Base-by-base conservation (phyloP, 53 echinoderm and acorn worm species). In the Echinometra lucunter region DNA sequence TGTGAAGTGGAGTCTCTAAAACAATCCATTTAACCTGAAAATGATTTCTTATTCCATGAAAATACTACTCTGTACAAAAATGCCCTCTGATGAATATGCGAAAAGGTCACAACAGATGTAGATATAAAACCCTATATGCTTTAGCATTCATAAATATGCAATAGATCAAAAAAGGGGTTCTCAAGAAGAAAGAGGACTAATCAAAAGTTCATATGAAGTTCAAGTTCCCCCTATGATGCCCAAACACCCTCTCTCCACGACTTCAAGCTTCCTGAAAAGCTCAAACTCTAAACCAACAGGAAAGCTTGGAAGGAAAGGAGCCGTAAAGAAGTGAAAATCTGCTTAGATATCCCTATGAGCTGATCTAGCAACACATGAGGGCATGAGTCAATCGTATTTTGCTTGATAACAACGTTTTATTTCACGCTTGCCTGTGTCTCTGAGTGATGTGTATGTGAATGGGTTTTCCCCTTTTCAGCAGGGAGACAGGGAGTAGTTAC, bases 221-320 rank as follows among this genome's bases (percentile, higher is more conserved):
- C 67, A 66, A 91, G 45, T 91, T 25, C 63, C 91, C 91, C 63
- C 37, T 60, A 60, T 49, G 85, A 85, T 85, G 49, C 45, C 10
- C 5, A 42, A 42, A 81, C 81, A 81, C 81, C 17, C 19, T 19
- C 44, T 44, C 85, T 82, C 82, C 49, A 27, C 44, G 85, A 45
- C 15, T 47, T 85, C 23, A 2, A 45, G 85, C 85, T 85, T 85
- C 85, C 85, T 28, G 47, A 47, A 53, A 25, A 85, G 49, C 53
- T 85, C 49, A 85, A 85, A 85, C n/a, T 37, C 85, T 85, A 78
- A n/a, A 85, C 49, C 85, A 85, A 66, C 63, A 91, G 91, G 91
- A 91, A 91, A 66, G 37, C 16, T 66, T 91, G 91, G 91, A 66
- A 91, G 66, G 91, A 66, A 91, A 21, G 37, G 63, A 91, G 66